Percentiles rank a stretch among this genome's conserved stretches.
Conservation (phyloP, 1,140 invertebrate genomes). For the Cepaea nemoralis region DNA sequence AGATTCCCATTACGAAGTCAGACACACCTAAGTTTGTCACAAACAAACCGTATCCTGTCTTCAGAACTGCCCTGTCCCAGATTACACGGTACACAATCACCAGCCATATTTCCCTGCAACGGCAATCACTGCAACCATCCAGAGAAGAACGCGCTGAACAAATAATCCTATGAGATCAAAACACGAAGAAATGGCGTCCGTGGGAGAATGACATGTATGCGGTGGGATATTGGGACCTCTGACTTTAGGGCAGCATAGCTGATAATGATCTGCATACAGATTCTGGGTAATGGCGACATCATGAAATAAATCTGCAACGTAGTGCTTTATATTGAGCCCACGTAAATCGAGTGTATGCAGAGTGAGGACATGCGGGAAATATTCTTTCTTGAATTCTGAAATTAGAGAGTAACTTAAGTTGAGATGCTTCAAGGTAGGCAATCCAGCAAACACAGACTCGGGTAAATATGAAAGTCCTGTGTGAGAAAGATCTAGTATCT, state of each 20-base stretch:
- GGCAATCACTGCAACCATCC: slow-evolving; percentile 45
- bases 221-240: slow-evolving; percentile 32
- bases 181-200: slow-evolving; percentile 55
- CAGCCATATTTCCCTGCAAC: slow-evolving; percentile 49
- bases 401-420: neutral
- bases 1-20: slow-evolving; percentile 65
- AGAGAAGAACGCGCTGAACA: slow-evolving; percentile 42
- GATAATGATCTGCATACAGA: slow-evolving; percentile 47
- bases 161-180: slow-evolving; percentile 45
- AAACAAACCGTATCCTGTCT: slow-evolving; percentile 42
- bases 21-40: slow-evolving; percentile 59
- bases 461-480: neutral
- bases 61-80: slow-evolving; percentile 23
- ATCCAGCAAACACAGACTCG: neutral
- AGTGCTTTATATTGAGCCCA: neutral
- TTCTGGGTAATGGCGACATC: neutral
- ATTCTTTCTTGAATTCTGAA: neutral
- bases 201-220: slow-evolving; percentile 47
- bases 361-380: neutral
- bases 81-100: slow-evolving; percentile 47
- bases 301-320: neutral
- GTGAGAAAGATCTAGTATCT: neutral
- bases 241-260: slow-evolving; percentile 52
- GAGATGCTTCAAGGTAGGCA: neutral
- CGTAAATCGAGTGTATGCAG: neutral